Evolutionary conservation across 2,797 vertebrate genomes (phyloP).

Genomic region (Malacoraja senta): DNA sequence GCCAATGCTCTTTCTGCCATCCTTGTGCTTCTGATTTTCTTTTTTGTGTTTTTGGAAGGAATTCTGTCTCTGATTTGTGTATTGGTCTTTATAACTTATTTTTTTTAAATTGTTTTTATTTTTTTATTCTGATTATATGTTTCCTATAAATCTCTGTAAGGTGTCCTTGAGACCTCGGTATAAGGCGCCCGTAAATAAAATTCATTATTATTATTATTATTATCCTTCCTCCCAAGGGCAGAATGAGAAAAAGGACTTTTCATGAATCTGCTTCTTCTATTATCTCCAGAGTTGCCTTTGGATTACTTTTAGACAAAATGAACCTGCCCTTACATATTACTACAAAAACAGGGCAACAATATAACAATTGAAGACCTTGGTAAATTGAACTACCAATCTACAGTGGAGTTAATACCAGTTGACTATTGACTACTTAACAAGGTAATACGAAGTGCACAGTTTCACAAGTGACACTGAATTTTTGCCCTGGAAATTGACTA

Average conservation of each 20-base stretch:
- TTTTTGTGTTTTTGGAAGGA: too few relatives aligned
- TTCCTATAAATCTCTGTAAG: too few relatives aligned
- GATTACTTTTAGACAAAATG: not conserved
- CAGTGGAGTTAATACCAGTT: not conserved
- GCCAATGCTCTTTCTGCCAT: not conserved
- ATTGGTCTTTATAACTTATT: too few relatives aligned
- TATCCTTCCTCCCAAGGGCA: not conserved
- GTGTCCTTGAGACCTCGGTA: too few relatives aligned
- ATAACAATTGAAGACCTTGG: not conserved
- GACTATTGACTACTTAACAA: not conserved
- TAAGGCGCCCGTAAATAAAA: too few relatives aligned
- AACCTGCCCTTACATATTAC: not conserved
- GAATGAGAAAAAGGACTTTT: not conserved
- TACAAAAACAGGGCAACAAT: not conserved
- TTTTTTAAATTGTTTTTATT: too few relatives aligned
- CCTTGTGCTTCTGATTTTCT: too few relatives aligned
- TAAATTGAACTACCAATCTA: not conserved
- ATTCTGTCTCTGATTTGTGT: too few relatives aligned
- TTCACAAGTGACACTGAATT: not conserved
- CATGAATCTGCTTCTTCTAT: not conserved
- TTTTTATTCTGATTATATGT: too few relatives aligned
- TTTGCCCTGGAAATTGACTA: not conserved
- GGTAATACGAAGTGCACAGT: not conserved
- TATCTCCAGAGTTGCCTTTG: not conserved
- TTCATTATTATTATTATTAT: too few relatives aligned